These are phyloP conservation scores for Sminthurides aquaticus DNA, from an alignment of 2,888 invertebrate species.

Conservation along the genomic window DNA sequence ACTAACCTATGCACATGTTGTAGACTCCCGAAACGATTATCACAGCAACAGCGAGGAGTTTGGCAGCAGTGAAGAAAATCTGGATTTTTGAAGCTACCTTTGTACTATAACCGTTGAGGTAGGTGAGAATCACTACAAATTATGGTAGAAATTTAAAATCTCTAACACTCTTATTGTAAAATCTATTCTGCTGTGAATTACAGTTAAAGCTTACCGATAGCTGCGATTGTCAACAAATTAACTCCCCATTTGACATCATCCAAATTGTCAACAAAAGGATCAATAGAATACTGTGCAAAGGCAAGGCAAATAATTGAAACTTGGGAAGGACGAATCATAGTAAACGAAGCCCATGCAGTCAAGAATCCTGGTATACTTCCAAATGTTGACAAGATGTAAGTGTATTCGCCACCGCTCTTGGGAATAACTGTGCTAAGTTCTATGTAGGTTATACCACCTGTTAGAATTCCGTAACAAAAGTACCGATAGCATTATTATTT, in stretches of 20 bases:
- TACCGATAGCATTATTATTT: no score
- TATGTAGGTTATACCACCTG: conserved; percentile 69
- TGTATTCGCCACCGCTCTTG: conserved; percentile 72
- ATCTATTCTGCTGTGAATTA: no score
- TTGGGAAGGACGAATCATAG: conserved; percentile 66
- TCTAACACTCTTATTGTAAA: no score
- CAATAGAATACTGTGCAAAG: conserved; percentile 61
- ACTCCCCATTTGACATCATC: conserved; percentile 11
- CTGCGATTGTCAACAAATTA: conserved; percentile 6
- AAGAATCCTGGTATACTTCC: conserved; percentile 68
- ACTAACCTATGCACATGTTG: conserved; percentile 57
- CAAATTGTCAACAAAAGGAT: conserved; percentile 22
- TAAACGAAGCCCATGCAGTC: conserved; percentile 68
- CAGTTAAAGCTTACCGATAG: conserved; percentile 15
- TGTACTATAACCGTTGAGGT: conserved; percentile 67
- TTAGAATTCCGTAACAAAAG: no score
- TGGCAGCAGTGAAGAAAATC: conserved; percentile 69
- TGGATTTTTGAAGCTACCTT: conserved; percentile 70
- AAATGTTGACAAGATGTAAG: conserved; percentile 68
- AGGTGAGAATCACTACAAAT: conserved; percentile 65
- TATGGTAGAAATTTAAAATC: no score
- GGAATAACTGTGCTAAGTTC: conserved; percentile 71
- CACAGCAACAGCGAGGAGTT: conserved; percentile 66
- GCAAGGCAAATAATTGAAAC: conserved; percentile 69
- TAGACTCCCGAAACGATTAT: conserved; percentile 69